Base-by-base conservation (phyloP, 2,113 vertebrate species). In the Oncorhynchus masou region DNA sequence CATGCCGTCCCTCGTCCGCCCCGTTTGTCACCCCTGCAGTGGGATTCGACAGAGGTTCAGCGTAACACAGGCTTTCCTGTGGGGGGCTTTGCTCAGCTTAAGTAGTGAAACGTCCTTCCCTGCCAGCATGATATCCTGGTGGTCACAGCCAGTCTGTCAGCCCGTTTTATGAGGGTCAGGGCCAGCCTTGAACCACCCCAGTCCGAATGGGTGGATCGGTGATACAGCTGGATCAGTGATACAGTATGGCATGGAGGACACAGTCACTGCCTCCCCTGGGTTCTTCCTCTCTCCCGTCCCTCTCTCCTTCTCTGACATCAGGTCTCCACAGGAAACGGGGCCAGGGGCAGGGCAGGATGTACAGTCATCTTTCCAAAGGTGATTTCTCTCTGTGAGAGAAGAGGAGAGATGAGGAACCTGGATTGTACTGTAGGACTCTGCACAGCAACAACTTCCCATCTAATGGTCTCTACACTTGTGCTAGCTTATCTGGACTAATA, bases 281-380 rank as follows among this genome's bases (percentile, higher is more conserved):
- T 24, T n/a, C 59, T 22, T 22, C 16, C 59, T 62, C n/a, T 62
- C n/a, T 62, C 59, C n/a, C 8, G 8, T 22, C 59, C 75, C 31
- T 27, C 13, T 25, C 75, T 91, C 9, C 9, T 45, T 45, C 39
- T 45, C 39, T 45, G 85, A 87, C 88, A 86, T 89, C 78, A 87
- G 92, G 90, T 11, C 39, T 45, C 39, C 39, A 45, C 39, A 45
- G 39, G 39, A 93, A 90, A 86, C 84, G 78, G 88, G 39, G 9
- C 39, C 39, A 45, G 39, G 34, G 82, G 84, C 77, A 79, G 85
- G 79, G 76, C 85, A 92, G 90, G 91, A 92, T 85, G 83, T 45
- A 9, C 39, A 45, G 39, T 45, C 39, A 45, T 45, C 9, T 45
- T 1, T 45, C 39, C 8, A 45, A 45, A 45, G 39, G 39, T 45